Base-by-base conservation (phyloP, 2,888 invertebrate species). In the Steromphala cineraria region DNA sequence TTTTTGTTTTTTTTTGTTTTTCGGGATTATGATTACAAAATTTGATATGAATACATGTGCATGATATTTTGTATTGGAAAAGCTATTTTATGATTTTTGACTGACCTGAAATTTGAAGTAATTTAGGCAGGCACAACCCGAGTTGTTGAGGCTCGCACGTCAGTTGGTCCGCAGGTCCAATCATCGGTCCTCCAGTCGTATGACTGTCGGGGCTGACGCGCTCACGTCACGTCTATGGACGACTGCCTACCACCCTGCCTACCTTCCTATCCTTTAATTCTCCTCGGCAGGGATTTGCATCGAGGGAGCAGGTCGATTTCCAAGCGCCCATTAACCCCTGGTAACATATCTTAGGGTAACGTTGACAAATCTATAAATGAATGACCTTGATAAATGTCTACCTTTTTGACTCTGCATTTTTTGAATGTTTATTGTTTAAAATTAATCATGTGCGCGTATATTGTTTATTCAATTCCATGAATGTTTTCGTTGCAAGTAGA, bases 41-140 rank as follows among this genome's bases (percentile, higher is more conserved):
- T 28, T 62, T 15, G 13, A 17, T 24, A 24, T 62, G 62, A 62
- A 62, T 46, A 46, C 46, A 46, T 62, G 62, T 62, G 62, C 62
- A 62, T 62, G 62, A 62, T 28, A 62, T 62, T 62, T 62, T 62
- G 28, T 62, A 62, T 28, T 62, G 62, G 28, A 62, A 24, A 28
- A 28, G 62, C 62, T 62, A 31, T 62, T 62, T 62, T 62, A 62
- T 62, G 62, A 62, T 24, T 28, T 62, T 46, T 31, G 36, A 71
- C 40, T 71, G 71, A 71, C 40, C 36, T 71, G 71, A 71, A 71
- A 71, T 71, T 71, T 71, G 71, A 40, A 71, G 71, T 71, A 71
- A 71, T 71, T 71, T 36, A 71, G 71, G 71, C 31, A 36, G 46
- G 46, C 46, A 46, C 46, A 46, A 21, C 36, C 56, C 24, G 19